Evolutionary conservation across 2,888 invertebrate species (phyloP).

Genomic region (Neoitamus cyanurus): DNA sequence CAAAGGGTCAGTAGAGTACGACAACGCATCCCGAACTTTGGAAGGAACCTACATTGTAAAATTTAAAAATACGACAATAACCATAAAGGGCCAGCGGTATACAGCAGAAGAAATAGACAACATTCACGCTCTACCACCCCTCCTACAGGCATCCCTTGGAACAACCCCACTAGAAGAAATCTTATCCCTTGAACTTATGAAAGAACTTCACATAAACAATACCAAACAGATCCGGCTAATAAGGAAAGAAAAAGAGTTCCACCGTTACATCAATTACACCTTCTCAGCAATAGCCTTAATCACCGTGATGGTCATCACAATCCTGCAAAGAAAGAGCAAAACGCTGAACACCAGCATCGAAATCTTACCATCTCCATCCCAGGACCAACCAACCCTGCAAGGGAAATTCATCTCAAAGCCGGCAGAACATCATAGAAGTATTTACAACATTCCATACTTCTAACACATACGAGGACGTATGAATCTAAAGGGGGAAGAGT

Average conservation of each 20-base stretch:
- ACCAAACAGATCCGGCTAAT: too few relatives aligned
- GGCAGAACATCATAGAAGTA: not conserved
- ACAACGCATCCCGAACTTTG: too few relatives aligned
- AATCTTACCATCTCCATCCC: not conserved
- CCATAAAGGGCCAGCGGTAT: conserved; percentile 41
- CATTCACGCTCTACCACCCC: too few relatives aligned
- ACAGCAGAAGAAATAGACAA: too few relatives aligned
- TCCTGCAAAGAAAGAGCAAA: not conserved
- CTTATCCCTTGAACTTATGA: conserved; percentile 48
- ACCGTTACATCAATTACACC: not conserved
- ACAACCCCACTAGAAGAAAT: too few relatives aligned
- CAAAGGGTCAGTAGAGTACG: not conserved
- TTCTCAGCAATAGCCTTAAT: not conserved
- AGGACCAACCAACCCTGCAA: too few relatives aligned
- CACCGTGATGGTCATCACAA: not conserved
- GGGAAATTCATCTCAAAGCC: too few relatives aligned
- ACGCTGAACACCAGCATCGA: not conserved
- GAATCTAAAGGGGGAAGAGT: not conserved
- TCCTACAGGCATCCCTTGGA: too few relatives aligned
- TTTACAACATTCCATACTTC: not conserved
- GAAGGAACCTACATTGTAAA: not conserved
- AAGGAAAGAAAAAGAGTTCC: not conserved
- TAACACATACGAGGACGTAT: not conserved
- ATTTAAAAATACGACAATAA: not conserved
- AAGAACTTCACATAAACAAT: not conserved